Evolutionary conservation across 2,113 vertebrate species (phyloP), one percentile per base, ranked within the genome.

Genomic region (Ptyas mucosa): DNA sequence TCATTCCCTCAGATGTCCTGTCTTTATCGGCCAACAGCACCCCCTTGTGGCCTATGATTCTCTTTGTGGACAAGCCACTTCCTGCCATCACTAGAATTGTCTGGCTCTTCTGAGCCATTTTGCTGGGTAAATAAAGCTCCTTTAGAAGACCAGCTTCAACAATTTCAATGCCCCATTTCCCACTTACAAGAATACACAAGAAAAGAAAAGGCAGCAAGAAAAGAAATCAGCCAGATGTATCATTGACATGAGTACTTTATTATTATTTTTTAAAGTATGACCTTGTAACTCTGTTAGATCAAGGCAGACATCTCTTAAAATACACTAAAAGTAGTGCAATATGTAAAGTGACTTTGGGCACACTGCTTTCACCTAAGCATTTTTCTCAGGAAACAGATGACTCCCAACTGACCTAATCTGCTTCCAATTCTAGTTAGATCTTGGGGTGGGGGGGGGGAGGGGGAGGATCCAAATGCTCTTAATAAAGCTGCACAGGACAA

Each of bases 31-130:
- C 93, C 88, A 43, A 49, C 93, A 94, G 94, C 89, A n/a, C 96
- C 97, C 96, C 92, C 97, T 96, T 93, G 95, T 89, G 97, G 95
- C 64, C n/a, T 0, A 6, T 24, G 24, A 10, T 11, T 9, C 52
- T 14, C 57, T 26, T 1, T 10, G 21, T 52, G 39, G 18, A 29
- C 3, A 49, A 88, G 12, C 90, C 75, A 53, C 15, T 34, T 8
- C 15, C 58, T 52, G 57, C 24, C 69, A 75, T 39, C 34, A 1
- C 15, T 20, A 39, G 34, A 81, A 81, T 39, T 39, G 7, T 21
- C 69, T 39, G 8, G 3, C 34, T 39, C 69, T 81, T 8, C 34
- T 39, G 69, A 39, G n/a, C 69, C 91, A 64, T 39, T 52, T 87
- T 46, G 2, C 64, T 75, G n/a, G 21, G 21, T 23, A 88, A 92